These are phyloP conservation scores for Chamaea fasciata DNA, from an alignment of 2,113 vertebrate genomes.

Conservation along the genomic window DNA sequence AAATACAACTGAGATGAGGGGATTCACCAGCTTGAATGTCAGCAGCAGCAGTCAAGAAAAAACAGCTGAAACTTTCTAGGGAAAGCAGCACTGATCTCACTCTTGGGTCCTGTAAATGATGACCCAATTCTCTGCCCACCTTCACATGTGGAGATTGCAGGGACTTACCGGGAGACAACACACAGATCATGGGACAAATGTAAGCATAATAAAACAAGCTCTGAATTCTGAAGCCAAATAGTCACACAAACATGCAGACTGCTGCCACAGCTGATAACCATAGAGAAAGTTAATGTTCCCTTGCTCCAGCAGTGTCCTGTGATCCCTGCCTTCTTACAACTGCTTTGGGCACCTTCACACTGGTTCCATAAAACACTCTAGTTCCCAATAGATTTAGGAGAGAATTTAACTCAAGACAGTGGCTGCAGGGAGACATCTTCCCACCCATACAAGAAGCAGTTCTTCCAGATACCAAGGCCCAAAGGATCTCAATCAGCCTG, in stretches of 20 bases:
- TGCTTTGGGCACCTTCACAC: neutral
- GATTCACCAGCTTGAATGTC: neutral
- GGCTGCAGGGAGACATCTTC: neutral
- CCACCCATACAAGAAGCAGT: neutral
- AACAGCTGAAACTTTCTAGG: neutral
- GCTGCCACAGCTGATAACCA: neutral
- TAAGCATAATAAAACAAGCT: neutral
- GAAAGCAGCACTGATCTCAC: neutral
- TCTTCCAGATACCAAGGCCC: neutral
- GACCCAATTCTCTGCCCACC: neutral
- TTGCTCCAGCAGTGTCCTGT: neutral
- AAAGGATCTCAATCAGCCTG: accelerated
- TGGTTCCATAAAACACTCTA: accelerated
- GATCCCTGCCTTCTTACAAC: neutral
- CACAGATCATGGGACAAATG: neutral
- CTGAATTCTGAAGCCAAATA: neutral
- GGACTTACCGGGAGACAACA: neutral
- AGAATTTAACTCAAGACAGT: neutral
- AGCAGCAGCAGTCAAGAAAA: neutral
- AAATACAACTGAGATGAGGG: neutral
- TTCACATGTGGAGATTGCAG: neutral
- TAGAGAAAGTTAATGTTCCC: neutral
- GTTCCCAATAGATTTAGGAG: neutral
- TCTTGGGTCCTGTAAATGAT: neutral
- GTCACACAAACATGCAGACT: neutral